phyloP scores from a whole-genome alignment of 2,797 vertebrate genomes.

The Sorex maritimensis region DNA sequence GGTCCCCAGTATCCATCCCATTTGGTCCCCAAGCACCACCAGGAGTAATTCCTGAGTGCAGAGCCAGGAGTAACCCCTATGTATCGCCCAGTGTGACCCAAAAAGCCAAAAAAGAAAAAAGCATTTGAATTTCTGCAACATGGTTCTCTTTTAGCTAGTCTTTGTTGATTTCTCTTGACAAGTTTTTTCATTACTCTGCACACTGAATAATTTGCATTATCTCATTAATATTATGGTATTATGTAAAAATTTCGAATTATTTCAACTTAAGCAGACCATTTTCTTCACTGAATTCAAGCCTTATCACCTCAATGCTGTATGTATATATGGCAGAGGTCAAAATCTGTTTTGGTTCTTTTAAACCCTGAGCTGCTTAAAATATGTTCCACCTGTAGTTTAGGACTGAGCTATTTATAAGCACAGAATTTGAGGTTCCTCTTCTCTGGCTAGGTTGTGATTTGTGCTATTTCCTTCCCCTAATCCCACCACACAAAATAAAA shows the following conservation, averaged over 20 bases:
- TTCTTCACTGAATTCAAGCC: too few species aligned
- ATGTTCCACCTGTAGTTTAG: not conserved
- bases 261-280: too few species aligned
- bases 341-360: too few species aligned
- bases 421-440: not conserved
- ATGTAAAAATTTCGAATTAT: not conserved
- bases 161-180: not conserved
- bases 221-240: not conserved
- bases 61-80: too few species aligned
- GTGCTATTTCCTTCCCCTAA: not conserved
- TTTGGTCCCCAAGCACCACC: too few species aligned
- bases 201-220: not conserved
- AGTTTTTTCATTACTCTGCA: conserved; percentile 7
- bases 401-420: not conserved
- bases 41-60: too few species aligned
- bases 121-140: not conserved
- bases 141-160: not conserved
- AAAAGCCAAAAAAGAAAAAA: too few species aligned
- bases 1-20: too few species aligned
- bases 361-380: not conserved
- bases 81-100: too few species aligned
- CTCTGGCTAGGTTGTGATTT: not conserved
- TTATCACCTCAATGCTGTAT: too few species aligned
- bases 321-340: too few species aligned
- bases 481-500: not conserved